phyloP scores from a whole-genome alignment of 1,140 invertebrate genomes.

The Diabrotica undecimpunctata region DNA sequence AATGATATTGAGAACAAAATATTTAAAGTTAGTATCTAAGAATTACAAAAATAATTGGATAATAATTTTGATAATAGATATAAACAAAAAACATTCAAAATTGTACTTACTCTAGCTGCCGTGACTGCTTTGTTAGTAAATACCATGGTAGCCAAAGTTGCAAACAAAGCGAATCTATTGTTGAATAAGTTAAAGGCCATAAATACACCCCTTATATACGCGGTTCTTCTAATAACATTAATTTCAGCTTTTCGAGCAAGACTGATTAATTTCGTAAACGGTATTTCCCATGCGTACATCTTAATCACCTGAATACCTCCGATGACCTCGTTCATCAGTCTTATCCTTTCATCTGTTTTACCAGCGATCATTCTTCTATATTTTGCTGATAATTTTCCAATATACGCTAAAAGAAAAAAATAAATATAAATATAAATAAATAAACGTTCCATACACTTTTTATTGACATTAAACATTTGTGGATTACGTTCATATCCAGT shows the following conservation, averaged over 20 bases:
- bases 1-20: too few species aligned
- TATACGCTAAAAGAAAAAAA: constrained; percentile 51
- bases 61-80: too few species aligned
- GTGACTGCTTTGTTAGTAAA: constrained; percentile 53
- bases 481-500: too few species aligned
- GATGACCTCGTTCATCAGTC: constrained; percentile 49
- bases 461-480: too few species aligned
- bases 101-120: constrained; percentile 52
- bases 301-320: constrained; percentile 72
- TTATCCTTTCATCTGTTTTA: constrained; percentile 70
- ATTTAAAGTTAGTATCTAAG: too few species aligned
- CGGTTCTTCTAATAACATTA: constrained; percentile 58
- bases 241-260: constrained; percentile 59
- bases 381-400: constrained; percentile 62
- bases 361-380: constrained; percentile 60
- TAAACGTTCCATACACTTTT: too few species aligned
- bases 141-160: constrained; percentile 59
- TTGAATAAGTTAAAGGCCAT: constrained; percentile 70
- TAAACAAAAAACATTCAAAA: not conserved
- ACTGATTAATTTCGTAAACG: constrained; percentile 60
- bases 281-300: constrained; percentile 77
- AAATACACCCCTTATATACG: constrained; percentile 67
- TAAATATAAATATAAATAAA: too few species aligned
- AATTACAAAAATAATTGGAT: too few species aligned
- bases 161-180: constrained; percentile 62